Conservation (phyloP, 1,140 invertebrate genomes). For the Bicyclus anynana region DNA sequence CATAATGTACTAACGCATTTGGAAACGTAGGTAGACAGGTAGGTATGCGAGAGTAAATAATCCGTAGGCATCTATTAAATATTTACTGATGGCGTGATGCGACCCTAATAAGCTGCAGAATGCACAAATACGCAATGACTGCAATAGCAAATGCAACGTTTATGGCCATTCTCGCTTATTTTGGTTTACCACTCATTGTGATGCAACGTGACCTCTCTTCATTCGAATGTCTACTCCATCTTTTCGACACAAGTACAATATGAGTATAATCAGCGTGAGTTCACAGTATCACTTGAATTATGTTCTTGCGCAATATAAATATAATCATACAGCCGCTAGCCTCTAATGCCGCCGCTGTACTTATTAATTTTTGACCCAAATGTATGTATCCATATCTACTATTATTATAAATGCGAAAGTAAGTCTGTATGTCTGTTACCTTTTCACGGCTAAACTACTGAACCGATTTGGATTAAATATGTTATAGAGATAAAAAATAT, state of each 20-base stretch:
- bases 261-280: neutral
- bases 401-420: too few relatives aligned
- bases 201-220: conserved; percentile 16
- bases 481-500: too few relatives aligned
- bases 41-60: neutral
- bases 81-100: neutral
- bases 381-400: too few relatives aligned
- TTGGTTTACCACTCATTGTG: conserved; percentile 11
- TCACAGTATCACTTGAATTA: neutral
- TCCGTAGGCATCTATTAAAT: neutral
- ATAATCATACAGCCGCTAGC: neutral
- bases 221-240: conserved; percentile 1
- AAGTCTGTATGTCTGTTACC: too few relatives aligned
- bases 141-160: conserved; percentile 7
- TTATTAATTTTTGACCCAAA: neutral
- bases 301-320: neutral
- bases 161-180: conserved; percentile 4
- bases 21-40: neutral
- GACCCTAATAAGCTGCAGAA: neutral
- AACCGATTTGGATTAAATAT: too few relatives aligned
- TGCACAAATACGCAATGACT: neutral
- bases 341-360: neutral
- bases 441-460: too few relatives aligned
- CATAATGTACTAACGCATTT: too few relatives aligned
- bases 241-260: neutral